phyloP scores from a whole-genome alignment of 2,113 vertebrate species.

The Salvelinus sp. region DNA sequence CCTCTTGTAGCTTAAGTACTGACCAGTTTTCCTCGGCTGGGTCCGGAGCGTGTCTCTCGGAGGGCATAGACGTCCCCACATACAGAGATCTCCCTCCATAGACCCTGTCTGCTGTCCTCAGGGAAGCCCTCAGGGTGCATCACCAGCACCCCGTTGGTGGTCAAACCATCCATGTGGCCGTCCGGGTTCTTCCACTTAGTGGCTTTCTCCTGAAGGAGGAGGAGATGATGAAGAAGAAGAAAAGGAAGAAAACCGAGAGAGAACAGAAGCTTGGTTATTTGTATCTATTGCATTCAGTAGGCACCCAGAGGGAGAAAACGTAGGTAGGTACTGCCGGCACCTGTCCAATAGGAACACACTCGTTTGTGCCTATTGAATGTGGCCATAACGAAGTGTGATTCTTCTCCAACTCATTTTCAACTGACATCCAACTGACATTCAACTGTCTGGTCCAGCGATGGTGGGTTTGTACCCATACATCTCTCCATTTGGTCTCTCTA shows the following conservation, averaged over 20 bases:
- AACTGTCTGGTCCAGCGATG: too few relatives aligned
- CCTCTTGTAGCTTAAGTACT: conserved; percentile 14
- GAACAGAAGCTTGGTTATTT: background rate
- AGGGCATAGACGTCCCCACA: conserved; percentile 95
- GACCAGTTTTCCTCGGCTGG: conserved; percentile 93
- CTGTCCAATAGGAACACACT: too few relatives aligned
- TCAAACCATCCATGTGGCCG: conserved; percentile 97
- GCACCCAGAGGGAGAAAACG: background rate
- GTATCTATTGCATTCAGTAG: background rate
- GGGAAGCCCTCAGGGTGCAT: conserved; percentile 96
- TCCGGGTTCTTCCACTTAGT: conserved; percentile 99
- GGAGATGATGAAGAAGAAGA: too few relatives aligned
- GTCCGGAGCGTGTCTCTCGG: conserved; percentile 92
- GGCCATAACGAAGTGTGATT: too few relatives aligned
- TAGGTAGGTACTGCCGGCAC: too few relatives aligned
- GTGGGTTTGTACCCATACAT: too few relatives aligned
- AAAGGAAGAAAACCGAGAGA: too few relatives aligned
- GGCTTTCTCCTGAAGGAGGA: conserved; percentile 86
- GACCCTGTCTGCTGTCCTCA: conserved; percentile 88
- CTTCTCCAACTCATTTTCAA: too few relatives aligned
- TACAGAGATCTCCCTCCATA: conserved; percentile 97
- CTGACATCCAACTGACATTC: background rate
- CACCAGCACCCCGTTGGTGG: conserved; percentile 95
- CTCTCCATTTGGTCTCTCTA: background rate
- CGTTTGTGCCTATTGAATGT: too few relatives aligned